Evolutionary conservation across 2,888 invertebrate genomes (phyloP).

Genomic region (Clanis bilineata): DNA sequence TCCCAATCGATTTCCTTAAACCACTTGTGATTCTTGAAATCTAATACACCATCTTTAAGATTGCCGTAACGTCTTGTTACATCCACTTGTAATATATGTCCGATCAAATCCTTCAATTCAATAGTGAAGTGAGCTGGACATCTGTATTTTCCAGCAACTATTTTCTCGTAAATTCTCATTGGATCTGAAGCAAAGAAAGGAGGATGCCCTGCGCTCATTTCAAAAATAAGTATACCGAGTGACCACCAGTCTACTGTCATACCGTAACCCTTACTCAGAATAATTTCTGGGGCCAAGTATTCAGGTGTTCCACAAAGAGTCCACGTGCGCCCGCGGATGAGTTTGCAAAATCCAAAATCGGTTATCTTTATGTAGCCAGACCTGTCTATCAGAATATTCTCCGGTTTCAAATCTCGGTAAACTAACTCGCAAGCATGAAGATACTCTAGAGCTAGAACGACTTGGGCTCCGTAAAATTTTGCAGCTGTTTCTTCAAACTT

Average conservation of each 20-base stretch:
- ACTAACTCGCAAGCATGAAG: slow-evolving; percentile 92
- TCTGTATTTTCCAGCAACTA: slow-evolving; percentile 93
- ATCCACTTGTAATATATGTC: slow-evolving; percentile 87
- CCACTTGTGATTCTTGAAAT: slow-evolving; percentile 97
- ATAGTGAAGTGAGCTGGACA: slow-evolving; percentile 91
- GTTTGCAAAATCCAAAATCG: slow-evolving; percentile 97
- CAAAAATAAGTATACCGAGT: slow-evolving; percentile 91
- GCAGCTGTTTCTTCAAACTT: slow-evolving; percentile 89
- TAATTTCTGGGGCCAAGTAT: slow-evolving; percentile 97
- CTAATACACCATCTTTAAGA: slow-evolving; percentile 92
- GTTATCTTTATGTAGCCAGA: slow-evolving; percentile 92
- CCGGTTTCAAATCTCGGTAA: slow-evolving; percentile 96
- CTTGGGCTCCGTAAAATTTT: slow-evolving; percentile 95
- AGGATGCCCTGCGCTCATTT: slow-evolving; percentile 95
- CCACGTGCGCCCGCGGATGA: slow-evolving; percentile 89
- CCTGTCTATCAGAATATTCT: slow-evolving; percentile 92
- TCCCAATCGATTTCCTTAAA: slow-evolving; percentile 95
- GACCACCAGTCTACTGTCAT: slow-evolving; percentile 98
- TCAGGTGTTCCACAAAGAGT: slow-evolving; percentile 98
- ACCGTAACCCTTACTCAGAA: slow-evolving; percentile 95
- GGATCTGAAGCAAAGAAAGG: slow-evolving; percentile 97
- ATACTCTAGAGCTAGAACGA: slow-evolving; percentile 94
- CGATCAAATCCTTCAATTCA: slow-evolving; percentile 90
- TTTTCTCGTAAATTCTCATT: slow-evolving; percentile 97
- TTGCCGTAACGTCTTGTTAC: slow-evolving; percentile 88